Evolutionary conservation across 2,888 invertebrate species (phyloP).

Genomic region (Ctenicera cuprea): DNA sequence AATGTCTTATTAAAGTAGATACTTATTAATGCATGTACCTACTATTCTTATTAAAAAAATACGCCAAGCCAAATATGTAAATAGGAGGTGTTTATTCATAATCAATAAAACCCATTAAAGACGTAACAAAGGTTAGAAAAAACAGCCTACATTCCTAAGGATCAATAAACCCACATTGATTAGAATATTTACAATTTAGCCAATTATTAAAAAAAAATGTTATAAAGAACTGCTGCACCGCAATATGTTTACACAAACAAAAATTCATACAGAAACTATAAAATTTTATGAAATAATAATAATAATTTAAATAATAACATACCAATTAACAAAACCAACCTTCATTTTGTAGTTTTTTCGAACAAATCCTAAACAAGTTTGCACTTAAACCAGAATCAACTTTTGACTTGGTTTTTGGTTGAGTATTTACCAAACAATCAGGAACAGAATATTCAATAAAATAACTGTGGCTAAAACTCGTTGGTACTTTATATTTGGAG

Average conservation of each 20-base stretch:
- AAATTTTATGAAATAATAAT: slow-evolving; percentile 7
- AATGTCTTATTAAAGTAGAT: too few species aligned
- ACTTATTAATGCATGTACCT: too few species aligned
- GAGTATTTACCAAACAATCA: slow-evolving; percentile 63
- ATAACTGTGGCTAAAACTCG: slow-evolving; percentile 67
- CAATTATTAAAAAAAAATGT: too few species aligned
- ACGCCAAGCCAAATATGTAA: too few species aligned
- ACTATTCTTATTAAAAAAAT: too few species aligned
- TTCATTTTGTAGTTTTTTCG: slow-evolving; percentile 70
- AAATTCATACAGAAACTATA: too few species aligned
- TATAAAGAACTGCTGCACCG: too few species aligned
- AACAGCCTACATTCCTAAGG: not conserved
- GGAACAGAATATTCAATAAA: slow-evolving; percentile 73
- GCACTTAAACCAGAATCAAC: slow-evolving; percentile 67
- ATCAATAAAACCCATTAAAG: too few species aligned
- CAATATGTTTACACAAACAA: too few species aligned
- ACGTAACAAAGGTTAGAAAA: too few species aligned
- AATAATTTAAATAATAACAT: slow-evolving; percentile 9
- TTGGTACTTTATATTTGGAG: slow-evolving; percentile 54
- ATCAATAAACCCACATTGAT: not conserved
- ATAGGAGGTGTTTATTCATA: too few species aligned
- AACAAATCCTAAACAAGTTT: slow-evolving; percentile 68
- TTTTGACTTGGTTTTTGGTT: slow-evolving; percentile 65
- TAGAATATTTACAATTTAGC: too few species aligned
- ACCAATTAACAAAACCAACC: slow-evolving; percentile 62